Evolutionary conservation across 2,797 vertebrate genomes (phyloP).

Genomic region (Simalia tracyae): DNA sequence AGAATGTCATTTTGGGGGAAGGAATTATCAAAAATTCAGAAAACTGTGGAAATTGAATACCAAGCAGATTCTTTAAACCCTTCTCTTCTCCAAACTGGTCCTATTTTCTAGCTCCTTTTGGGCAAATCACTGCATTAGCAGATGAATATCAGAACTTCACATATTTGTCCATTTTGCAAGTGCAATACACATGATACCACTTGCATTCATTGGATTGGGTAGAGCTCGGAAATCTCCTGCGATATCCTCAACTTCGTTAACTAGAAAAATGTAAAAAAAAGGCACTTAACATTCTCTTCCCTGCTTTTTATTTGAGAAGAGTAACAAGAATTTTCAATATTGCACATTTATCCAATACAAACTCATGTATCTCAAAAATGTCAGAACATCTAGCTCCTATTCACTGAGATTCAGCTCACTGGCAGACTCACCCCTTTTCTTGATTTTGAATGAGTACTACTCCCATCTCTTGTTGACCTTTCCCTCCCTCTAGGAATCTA

Average conservation of each 20-base stretch:
- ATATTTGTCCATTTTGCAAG: constrained; percentile 36
- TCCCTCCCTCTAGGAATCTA: not conserved
- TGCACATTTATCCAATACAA: not conserved
- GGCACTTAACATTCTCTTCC: not conserved
- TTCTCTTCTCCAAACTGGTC: not conserved
- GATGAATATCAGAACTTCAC: constrained; percentile 35
- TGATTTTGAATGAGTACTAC: not conserved
- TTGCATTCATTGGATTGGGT: constrained; percentile 28
- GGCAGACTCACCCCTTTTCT: not conserved
- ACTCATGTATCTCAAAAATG: too few species aligned
- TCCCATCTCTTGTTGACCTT: not conserved
- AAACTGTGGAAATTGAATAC: constrained; percentile 29
- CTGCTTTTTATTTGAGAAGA: not conserved
- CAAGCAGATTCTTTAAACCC: constrained; percentile 20
- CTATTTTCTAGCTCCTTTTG: constrained; percentile 22
- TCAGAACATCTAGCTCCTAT: not conserved
- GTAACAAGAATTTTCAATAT: not conserved
- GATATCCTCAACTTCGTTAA: not conserved
- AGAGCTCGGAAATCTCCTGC: not conserved
- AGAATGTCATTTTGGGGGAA: constrained; percentile 33
- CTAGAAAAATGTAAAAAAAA: not conserved
- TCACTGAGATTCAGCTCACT: not conserved
- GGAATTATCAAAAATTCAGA: constrained; percentile 37
- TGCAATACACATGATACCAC: constrained; percentile 48
- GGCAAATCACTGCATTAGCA: not conserved